Conservation (phyloP, 2,113 vertebrate genomes). For the Malurus cyaneus region DNA sequence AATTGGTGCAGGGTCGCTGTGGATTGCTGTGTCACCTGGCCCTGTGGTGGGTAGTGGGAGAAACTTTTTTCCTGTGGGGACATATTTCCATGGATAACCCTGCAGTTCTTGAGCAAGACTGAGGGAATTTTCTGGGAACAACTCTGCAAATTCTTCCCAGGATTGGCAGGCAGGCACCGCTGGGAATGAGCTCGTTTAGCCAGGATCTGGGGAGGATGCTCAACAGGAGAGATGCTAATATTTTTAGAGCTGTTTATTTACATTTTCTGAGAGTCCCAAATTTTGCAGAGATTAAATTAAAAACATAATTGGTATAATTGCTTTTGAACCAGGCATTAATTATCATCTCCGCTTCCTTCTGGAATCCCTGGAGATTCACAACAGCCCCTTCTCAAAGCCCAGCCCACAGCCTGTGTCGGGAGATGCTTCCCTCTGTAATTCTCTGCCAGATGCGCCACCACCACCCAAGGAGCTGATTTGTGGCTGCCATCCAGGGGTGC, state of each 20-base stretch:
- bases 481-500: not conserved
- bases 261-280: constrained; percentile 42
- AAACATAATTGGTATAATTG: constrained; percentile 64
- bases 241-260: constrained; percentile 47
- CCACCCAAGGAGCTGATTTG: not conserved
- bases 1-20: accelerated
- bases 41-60: not conserved
- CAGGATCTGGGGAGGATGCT: not conserved
- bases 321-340: constrained; percentile 63
- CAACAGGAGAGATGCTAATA: not conserved
- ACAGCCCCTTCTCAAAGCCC: constrained; percentile 4
- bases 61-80: not conserved
- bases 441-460: not conserved
- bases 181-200: not conserved
- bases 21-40: not conserved
- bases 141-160: not conserved
- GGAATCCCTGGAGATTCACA: constrained; percentile 45
- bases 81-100: not conserved
- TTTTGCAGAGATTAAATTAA: constrained; percentile 62
- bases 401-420: not conserved
- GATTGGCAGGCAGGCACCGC: accelerated
- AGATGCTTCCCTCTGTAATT: not conserved
- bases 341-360: constrained; percentile 35
- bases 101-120: not conserved
- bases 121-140: not conserved